Base-by-base conservation (phyloP, 2,797 vertebrate genomes). In the Melanotaenia trifasciata region DNA sequence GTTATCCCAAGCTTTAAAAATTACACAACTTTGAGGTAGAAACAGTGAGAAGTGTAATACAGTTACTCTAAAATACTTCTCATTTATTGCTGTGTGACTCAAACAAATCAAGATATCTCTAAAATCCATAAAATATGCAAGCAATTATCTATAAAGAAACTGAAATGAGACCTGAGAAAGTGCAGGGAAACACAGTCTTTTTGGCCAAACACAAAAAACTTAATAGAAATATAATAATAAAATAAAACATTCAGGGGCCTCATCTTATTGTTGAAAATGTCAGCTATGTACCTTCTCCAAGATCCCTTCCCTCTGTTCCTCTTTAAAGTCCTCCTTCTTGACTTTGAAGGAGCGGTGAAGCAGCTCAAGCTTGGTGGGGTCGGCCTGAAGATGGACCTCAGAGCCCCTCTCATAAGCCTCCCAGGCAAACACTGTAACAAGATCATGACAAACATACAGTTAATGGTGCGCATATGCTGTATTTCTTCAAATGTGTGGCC, bases 401-500 rank as follows among this genome's bases (percentile, higher is more conserved):
- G 98, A 98, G 54, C 98, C 98, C 85, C 97, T 98, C 87, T 99
- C 98, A 68, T 99, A 99, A 56, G 98, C 98, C 91, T 99, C 98
- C 98, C 98, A 99, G 8, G 97, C 97, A 93, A 99, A 99, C 85
- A 99, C 98, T 99, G 84, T 7, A 28, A 78, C 14, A 56, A 53
- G 30, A 77, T 10, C 64, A 4, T 2, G 4, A 40, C 2, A 30
- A 16, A 57, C 11, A 72, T 9, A 64, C 3, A 36, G 22, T 8
- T 13, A 28, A 3, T 5, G 36, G n/a, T 6, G 35, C 8, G 57
- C 10, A 26, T 8, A 22, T 32, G 65, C 54, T 5, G 14, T 11
- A 36, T 50, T 61, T 61, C 45, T 40, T 69, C 13, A 43, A 10
- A 33, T 11, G 22, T 30, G 45, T 28, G 36, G 32, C 18, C 24